Evolutionary conservation across 2,113 vertebrate genomes (phyloP).

Genomic region (Paraplagusia blochii): DNA sequence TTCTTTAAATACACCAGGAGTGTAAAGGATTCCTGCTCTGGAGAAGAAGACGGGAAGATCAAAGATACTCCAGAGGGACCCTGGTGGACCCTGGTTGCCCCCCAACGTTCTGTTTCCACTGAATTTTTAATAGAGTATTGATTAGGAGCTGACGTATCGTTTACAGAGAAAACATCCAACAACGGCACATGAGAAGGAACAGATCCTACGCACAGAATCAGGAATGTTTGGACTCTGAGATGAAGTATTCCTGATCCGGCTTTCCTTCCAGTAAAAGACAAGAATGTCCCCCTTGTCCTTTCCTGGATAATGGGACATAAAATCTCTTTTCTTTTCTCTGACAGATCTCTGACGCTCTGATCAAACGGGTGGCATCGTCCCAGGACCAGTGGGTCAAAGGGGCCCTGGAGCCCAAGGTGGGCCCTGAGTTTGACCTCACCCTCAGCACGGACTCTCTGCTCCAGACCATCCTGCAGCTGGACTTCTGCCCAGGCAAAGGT

Average conservation of each 20-base stretch:
- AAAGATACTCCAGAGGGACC: conserved; percentile 27
- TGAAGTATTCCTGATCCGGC: no score
- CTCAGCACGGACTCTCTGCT: conserved; percentile 89
- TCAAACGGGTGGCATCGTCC: conserved; percentile 87
- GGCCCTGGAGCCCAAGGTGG: conserved; percentile 94
- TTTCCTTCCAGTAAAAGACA: no score
- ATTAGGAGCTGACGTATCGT: conserved; percentile 21
- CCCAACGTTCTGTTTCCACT: conserved; percentile 29
- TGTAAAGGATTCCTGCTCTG: conserved; percentile 4
- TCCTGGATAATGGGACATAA: conserved; percentile 4
- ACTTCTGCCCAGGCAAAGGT: conserved; percentile 97
- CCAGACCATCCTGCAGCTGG: conserved; percentile 93
- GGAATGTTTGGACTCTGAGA: neutral
- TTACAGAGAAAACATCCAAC: neutral
- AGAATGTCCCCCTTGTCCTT: neutral
- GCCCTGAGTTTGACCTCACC: conserved; percentile 91
- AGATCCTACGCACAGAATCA: neutral
- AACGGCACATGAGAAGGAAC: no score
- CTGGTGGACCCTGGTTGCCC: no score
- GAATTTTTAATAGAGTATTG: conserved; percentile 61
- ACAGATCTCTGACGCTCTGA: no score
- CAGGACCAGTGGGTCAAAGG: conserved; percentile 99
- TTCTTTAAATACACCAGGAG: no score
- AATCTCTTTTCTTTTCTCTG: conserved; percentile 8
- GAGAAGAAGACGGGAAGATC: conserved; percentile 31